These are phyloP conservation scores for Nothocercus nigrocapillus DNA, from an alignment of 2,113 vertebrate species.

Conservation along the genomic window DNA sequence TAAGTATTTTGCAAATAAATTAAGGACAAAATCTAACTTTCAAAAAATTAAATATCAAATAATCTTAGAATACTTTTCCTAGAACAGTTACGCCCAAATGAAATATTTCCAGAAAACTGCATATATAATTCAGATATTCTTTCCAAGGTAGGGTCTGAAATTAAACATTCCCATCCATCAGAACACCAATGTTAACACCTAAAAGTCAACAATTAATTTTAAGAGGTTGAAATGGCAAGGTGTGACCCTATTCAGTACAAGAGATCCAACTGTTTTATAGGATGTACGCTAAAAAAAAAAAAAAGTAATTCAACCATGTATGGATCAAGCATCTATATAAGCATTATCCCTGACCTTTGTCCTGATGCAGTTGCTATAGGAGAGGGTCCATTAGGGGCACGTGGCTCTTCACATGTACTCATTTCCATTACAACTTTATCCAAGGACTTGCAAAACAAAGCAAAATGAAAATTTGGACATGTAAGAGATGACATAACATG, in stretches of 20 bases:
- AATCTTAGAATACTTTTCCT: background rate
- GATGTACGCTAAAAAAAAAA: background rate
- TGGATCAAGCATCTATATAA: background rate
- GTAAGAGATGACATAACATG: background rate
- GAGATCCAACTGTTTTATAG: background rate
- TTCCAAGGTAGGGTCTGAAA: background rate
- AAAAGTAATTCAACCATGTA: background rate
- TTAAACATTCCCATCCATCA: background rate
- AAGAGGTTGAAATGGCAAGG: background rate
- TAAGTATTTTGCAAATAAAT: background rate
- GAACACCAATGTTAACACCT: background rate
- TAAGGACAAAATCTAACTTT: background rate
- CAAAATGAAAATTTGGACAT: background rate
- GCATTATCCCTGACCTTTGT: slow-evolving; percentile 84
- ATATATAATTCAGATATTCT: background rate
- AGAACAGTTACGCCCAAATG: background rate
- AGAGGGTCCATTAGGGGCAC: slow-evolving; percentile 94
- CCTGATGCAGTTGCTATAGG: slow-evolving; percentile 97
- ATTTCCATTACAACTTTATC: slow-evolving; percentile 99
- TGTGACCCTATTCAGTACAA: background rate
- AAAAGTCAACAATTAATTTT: background rate
- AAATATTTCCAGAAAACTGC: background rate
- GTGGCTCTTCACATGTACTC: slow-evolving; percentile 98
- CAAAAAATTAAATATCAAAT: background rate
- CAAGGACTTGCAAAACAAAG: slow-evolving; percentile 83